Evolutionary conservation across 2,113 vertebrate genomes (phyloP), one percentile per base, ranked within the genome.

Genomic region (Acrocephalus kingi): DNA sequence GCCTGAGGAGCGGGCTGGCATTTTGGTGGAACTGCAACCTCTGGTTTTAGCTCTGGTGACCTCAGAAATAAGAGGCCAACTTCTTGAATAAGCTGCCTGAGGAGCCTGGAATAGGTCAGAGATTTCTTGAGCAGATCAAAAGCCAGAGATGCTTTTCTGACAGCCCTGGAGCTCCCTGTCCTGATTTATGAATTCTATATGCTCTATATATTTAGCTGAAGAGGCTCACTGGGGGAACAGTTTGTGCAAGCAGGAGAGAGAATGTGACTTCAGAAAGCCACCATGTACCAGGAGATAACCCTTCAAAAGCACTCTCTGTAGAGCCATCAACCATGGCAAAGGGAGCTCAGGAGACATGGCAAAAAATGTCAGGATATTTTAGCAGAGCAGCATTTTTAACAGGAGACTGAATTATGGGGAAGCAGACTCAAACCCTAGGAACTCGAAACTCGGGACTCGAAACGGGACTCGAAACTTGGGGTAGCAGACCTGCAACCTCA

Each of bases 51-150:
- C 37, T 66, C 79, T 78, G 58, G 45, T 56, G 80, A 84, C 80
- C 80, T 88, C 52, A 86, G 90, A 88, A 96, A 87, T 68, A 62
- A 81, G 80, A 89, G 49, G 41, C 56, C 2, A 28, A 33, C 45
- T 72, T 90, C 62, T 73, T 87, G 69, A 92, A 78, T 3, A 6
- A 82, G 37, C 90, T 92, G 85, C 73, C 61, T 69, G 80, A 94
- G 69, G 90, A 94, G 95, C 96, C 95, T 97, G 96, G 92, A 88
- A 96, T 97, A 96, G 96, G 94, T 96, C 96, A 96, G 80, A 78
- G 86, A 90, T 90, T 93, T 92, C 83, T 92, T 54, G 85, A 52
- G 73, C 68, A 93, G 90, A 97, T 97, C 93, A 97, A 96, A 97
- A 95, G 96, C 84, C 91, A 64, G 74, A 93, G 94, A 97, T 96